Conservation (phyloP, 2,888 invertebrate species). For the Chironomus riparius region DNA sequence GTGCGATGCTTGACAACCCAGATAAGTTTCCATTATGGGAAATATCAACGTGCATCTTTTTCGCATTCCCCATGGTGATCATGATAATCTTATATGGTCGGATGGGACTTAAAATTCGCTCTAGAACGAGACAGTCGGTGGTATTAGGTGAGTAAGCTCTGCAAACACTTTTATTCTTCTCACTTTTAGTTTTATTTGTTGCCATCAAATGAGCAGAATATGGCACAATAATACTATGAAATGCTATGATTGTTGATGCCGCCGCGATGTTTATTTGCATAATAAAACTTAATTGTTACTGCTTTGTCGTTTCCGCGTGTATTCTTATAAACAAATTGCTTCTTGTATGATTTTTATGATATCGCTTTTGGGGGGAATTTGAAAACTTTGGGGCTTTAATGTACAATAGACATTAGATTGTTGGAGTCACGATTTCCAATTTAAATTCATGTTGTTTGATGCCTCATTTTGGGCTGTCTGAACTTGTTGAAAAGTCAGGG, state of each 20-base stretch:
- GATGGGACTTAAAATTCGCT: slow-evolving; percentile 63
- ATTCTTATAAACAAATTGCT: not conserved
- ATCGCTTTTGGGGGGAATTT: not conserved
- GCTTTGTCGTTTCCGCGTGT: not conserved
- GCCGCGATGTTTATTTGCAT: not conserved
- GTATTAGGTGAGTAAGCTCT: slow-evolving; percentile 38
- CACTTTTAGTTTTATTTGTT: no score
- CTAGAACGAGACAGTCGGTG: slow-evolving; percentile 43
- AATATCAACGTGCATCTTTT: slow-evolving; percentile 72
- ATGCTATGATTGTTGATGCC: not conserved
- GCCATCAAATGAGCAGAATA: no score
- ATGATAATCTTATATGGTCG: slow-evolving; percentile 69
- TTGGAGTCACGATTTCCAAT: no score
- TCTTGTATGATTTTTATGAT: slow-evolving; percentile 6
- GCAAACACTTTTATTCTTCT: not conserved
- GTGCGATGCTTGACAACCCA: slow-evolving; percentile 57
- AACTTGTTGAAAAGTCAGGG: no score
- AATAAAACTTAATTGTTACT: slow-evolving; percentile 14
- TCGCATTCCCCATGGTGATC: slow-evolving; percentile 62
- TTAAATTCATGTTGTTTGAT: no score
- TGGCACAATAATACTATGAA: no score
- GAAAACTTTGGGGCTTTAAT: not conserved
- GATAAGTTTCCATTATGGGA: slow-evolving; percentile 64
- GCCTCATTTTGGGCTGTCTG: no score
- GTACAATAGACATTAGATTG: no score